Evolutionary conservation across 30 jellyfish, hydroid and myxozoan genomes (phyloP), one percentile per base, ranked within the genome.

Genomic region (Mastigias papua): DNA sequence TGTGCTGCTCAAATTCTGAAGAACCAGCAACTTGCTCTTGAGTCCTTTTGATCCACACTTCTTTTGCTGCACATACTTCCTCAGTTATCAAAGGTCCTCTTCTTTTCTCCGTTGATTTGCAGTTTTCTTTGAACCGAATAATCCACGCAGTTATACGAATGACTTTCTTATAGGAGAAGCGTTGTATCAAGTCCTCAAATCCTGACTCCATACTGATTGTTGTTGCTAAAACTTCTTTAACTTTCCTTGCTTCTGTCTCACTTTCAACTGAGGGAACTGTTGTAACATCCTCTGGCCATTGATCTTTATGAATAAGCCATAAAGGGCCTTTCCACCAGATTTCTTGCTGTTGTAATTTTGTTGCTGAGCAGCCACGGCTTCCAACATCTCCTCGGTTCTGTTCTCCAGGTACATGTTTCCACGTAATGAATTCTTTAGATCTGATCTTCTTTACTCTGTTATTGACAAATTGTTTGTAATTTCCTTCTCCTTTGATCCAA

Each of bases 381-480:
- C 81, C 91, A 60, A 61, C 48, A 58, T 87, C 96, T 22, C 86
- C 87, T 0, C 86, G 91, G 66, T 87, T 87, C 1, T 62, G 34
- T 22, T 87, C 81, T 0, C 74, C 46, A 11, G 86, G 80, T 4
- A 76, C 68, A n/a, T 89, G 74, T 70, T 93, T 67, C 96, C 96
- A 91, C 19, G 29, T 70, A 48, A 91, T 42, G 70, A 16, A 65
- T 10, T 57, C 77, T 46, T 84, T 91, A 63, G 51, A 16, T 34
- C 30, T 30, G 10, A 84, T 91, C 73, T 91, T 86, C 57, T 61
- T 70, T 15, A 91, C 93, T 35, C 93, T 54, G 65, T 91, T n/a
- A n/a, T n/a, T 86, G 0, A 85, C 97, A 66, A 85, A 91, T 78
- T 85, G 92, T 37, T 76, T 82, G n/a, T n/a, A n/a, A n/a, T n/a